Evolutionary conservation across 2,797 vertebrate species (phyloP).

Genomic region (Hybognathus amarus): DNA sequence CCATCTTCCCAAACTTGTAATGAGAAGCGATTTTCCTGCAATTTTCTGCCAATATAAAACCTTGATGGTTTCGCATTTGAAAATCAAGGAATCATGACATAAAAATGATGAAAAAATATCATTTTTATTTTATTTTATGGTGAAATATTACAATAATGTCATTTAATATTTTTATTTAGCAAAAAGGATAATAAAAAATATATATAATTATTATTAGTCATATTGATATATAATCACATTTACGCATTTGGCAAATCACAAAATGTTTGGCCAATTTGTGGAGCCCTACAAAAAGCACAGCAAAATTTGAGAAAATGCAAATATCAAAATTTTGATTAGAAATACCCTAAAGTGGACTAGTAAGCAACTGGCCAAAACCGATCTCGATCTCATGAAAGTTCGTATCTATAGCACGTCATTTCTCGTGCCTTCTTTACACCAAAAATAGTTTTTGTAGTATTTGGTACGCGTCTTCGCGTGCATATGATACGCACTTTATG

Average conservation of each 20-base stretch:
- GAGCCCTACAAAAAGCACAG: neutral
- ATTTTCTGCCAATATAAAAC: neutral
- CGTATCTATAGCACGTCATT: too few relatives aligned
- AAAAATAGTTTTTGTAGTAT: too few relatives aligned
- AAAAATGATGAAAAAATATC: neutral
- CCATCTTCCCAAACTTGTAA: neutral
- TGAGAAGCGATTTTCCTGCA: neutral
- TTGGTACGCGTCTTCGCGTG: too few relatives aligned
- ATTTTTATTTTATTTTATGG: neutral
- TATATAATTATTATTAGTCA: neutral
- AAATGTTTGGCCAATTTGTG: neutral
- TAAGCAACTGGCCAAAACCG: neutral
- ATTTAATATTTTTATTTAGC: neutral
- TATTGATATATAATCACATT: neutral
- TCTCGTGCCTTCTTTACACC: too few relatives aligned
- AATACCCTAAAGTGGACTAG: neutral
- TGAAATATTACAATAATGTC: neutral
- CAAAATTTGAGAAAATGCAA: neutral
- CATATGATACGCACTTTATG: too few relatives aligned
- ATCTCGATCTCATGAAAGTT: too few relatives aligned
- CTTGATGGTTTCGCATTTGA: neutral
- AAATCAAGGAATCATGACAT: neutral
- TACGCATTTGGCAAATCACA: neutral
- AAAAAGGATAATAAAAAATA: neutral
- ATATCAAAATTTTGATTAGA: neutral